phyloP scores from a whole-genome alignment of 2,797 vertebrate species.

The Malacoraja senta region DNA sequence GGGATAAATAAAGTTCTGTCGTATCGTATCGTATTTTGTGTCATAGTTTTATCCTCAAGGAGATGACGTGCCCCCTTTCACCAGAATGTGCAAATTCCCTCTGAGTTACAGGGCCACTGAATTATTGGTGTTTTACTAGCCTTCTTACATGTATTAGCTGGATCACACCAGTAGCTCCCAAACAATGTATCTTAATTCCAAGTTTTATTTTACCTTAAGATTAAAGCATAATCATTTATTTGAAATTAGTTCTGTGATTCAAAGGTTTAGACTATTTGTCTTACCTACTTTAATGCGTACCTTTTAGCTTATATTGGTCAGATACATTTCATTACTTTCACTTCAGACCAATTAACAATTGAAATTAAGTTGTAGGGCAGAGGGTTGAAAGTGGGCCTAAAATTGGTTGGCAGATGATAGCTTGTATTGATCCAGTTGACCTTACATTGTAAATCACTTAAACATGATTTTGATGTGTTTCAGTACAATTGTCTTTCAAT shows the following conservation, averaged over 20 bases:
- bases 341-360: background rate
- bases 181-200: background rate
- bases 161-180: background rate
- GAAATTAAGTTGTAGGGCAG: background rate
- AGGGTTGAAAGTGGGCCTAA: background rate
- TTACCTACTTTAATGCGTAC: background rate
- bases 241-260: background rate
- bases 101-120: background rate
- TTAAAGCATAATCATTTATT: background rate
- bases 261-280: background rate
- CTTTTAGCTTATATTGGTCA: background rate
- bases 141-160: background rate
- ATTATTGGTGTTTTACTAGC: background rate
- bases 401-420: background rate
- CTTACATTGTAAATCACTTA: background rate
- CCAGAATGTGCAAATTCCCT: background rate
- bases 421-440: background rate
- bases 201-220: background rate
- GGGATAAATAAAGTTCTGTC: too few relatives aligned
- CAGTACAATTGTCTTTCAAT: background rate
- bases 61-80: background rate
- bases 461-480: background rate
- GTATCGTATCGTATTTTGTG: too few relatives aligned
- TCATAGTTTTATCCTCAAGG: background rate
- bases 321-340: background rate